A percentile compares a stretch with the other conserved stretches of the same genome.
These are phyloP conservation scores for Fopius arisanus DNA, from an alignment of 1,140 invertebrate species.

Conservation along the genomic window DNA sequence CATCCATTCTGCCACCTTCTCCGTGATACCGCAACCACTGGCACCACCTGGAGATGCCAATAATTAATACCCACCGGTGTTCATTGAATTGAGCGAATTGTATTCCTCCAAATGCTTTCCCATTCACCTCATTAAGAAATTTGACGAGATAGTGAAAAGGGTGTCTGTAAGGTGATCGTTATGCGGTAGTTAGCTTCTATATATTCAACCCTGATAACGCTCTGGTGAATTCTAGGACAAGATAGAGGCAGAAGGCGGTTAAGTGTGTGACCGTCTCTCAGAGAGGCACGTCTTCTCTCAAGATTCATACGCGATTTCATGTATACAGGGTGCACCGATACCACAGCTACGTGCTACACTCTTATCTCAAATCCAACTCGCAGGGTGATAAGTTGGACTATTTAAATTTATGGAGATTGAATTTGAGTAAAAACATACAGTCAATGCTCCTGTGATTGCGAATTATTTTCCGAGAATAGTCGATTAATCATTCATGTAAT, in stretches of 20 bases:
- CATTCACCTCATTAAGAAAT: neutral
- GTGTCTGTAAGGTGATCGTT: neutral
- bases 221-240: neutral
- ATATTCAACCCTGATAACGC: neutral
- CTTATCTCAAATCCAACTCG: neutral
- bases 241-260: neutral
- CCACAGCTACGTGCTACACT: neutral
- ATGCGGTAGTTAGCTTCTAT: neutral
- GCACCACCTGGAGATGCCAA: conserved; percentile 70
- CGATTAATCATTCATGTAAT: conserved; percentile 40
- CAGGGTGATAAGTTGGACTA: neutral
- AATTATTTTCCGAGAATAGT: neutral
- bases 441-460: too few species aligned
- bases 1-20: conserved; percentile 91
- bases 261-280: neutral
- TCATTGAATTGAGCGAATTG: neutral
- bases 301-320: conserved; percentile 2
- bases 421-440: neutral
- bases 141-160: neutral
- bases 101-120: neutral
- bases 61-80: too few species aligned
- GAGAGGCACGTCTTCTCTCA: neutral
- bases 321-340: neutral
- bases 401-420: neutral
- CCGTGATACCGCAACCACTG: conserved; percentile 86